These are phyloP conservation scores for Liodrosophila aerea DNA, from an alignment of 2,888 invertebrate genomes.

Conservation along the genomic window DNA sequence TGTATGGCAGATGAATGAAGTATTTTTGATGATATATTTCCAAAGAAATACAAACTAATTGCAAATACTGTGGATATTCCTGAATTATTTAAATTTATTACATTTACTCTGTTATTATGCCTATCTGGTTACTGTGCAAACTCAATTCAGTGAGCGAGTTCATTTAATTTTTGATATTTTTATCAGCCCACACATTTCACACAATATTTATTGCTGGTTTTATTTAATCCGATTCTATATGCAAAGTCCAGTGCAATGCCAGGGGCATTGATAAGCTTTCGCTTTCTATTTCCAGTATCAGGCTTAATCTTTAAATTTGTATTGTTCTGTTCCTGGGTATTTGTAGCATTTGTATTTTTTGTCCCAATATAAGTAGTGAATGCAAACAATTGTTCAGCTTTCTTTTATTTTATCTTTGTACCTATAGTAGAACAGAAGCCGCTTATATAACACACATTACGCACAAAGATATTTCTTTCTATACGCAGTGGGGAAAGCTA, in stretches of 20 bases:
- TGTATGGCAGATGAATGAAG: too few relatives aligned
- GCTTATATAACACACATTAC: constrained; percentile 15
- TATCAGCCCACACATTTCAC: constrained; percentile 13
- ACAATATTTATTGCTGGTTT: constrained; percentile 22
- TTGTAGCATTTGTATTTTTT: background rate
- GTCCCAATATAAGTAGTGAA: too few relatives aligned
- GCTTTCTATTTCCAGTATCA: constrained; percentile 11
- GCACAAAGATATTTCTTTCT: background rate
- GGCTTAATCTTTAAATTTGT: constrained; percentile 9
- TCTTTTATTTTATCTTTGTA: too few relatives aligned
- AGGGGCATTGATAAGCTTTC: constrained; percentile 26
- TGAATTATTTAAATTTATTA: background rate
- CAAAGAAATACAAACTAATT: too few relatives aligned
- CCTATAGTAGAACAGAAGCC: background rate
- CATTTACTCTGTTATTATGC: background rate
- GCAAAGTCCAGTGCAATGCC: constrained; percentile 35
- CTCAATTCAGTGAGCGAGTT: constrained; percentile 9
- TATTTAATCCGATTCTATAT: constrained; percentile 4
- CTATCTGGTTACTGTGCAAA: constrained; percentile 9
- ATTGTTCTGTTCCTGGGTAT: background rate
- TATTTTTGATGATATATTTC: too few relatives aligned
- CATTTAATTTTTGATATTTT: constrained; percentile 7
- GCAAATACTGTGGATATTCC: too few relatives aligned
- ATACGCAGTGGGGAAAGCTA: constrained; percentile 15
- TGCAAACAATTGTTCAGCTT: too few relatives aligned